Base-by-base conservation (phyloP, 2,888 invertebrate genomes). In the Thecophora atra region DNA sequence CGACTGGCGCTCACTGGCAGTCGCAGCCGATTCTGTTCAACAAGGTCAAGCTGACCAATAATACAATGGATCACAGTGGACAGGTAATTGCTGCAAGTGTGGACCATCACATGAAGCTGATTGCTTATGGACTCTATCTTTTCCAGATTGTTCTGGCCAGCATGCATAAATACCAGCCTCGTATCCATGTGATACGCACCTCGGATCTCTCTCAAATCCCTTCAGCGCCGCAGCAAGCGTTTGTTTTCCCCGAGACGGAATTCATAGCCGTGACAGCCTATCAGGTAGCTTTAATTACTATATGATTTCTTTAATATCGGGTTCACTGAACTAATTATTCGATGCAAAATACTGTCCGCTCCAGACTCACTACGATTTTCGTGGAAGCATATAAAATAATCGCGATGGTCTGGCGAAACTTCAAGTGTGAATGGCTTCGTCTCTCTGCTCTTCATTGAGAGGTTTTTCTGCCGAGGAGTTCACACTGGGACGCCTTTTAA, bases 201-300 rank as follows among this genome's bases (percentile, higher is more conserved):
- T 89, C 92, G 4, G 93, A 96, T 83, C 89, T 90, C 0, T 88
- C 89, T 1, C 90, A 92, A 58, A 86, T 92, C 60, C 91, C 91
- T 37, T 94, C 93, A 91, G 91, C 92, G 60, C 91, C 91, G 0
- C 89, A 91, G 71, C 89, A 90, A 26, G 88, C 89, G 58, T 91
- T 93, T 83, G 87, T 89, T 21, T 95, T 95, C 84, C 89, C 90
- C 0, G 94, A 95, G 85, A 95, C 95, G 0, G 93, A 95, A 84
- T 98, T 98, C 88, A 95, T 98, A 67, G 98, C 98, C 11, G 98
- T 99, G 62, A 98, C 98, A 0, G 98, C 98, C 70, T 98, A 98
- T 87, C 97, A 97, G 91, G 94, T 94, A 87, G 81, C 0, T 42
- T 24, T 30, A 3, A 44, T 5, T 52, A 54, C 24, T 28, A 19